Base-by-base conservation (phyloP, 2,888 invertebrate species). In the Myopa testacea region DNA sequence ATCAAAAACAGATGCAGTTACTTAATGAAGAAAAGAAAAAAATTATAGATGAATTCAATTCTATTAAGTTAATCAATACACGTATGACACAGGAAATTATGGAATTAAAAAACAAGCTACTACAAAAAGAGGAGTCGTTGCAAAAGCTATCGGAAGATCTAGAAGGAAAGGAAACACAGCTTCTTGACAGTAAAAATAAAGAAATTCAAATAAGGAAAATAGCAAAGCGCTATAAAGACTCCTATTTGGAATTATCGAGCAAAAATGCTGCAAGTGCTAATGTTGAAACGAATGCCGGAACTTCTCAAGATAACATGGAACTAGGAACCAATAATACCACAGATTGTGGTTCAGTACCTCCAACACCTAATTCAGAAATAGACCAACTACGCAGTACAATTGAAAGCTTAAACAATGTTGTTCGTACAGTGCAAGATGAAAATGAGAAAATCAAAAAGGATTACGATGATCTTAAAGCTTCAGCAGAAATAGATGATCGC, bases 181-280 rank as follows among this genome's bases (percentile, higher is more conserved):
- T 95, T 16, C 92, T 91, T 62, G 94, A 95, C 82, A 92, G 93
- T 19, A 91, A 92, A 80, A 94, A 92, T 84, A 94, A 94, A 83
- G 93, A 93, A 87, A 89, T 92, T 81, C 93, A 94, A 87, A 93
- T 96, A 60, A 92, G 95, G 82, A 96, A 95, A 87, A 96, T 98
- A 82, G 98, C 97, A 7, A 95, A 96, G 85, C 96, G 96, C 85
- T 98, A 98, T 87, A 98, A 97, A 88, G 94, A 93, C 12, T 95
- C 95, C 82, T 96, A 92, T 86, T 95, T 95, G 86, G 96, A 96
- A 82, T 90, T 95, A 34, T 90, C 91, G 0, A 94, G 93, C 86
- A 91, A 92, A 34, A 93, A 93, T 0, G 81, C 81, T 6, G 93
- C 93, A 81, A 93, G 92, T 83, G 91, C 92, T 81, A 89, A 89